Percentiles rank a stretch among this genome's conserved stretches.
Conservation (phyloP, 2,797 vertebrate genomes). For the Peromyscus eremicus region DNA sequence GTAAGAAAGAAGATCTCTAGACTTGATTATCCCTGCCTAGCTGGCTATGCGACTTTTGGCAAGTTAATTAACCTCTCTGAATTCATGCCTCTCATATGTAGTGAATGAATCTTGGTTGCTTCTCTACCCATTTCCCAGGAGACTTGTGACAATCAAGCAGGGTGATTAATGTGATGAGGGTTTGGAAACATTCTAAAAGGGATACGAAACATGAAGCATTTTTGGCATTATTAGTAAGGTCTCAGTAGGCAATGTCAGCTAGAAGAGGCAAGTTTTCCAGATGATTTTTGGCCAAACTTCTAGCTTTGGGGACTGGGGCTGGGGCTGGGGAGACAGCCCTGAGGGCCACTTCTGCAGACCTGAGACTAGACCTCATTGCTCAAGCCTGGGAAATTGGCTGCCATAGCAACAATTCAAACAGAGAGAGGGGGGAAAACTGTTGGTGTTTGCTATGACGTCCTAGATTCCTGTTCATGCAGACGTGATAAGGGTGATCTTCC, state of each 20-base stretch:
- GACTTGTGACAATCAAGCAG: constrained; percentile 58
- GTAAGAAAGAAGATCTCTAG: not conserved
- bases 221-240: constrained; percentile 62
- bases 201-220: constrained; percentile 57
- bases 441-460: constrained; percentile 42
- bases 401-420: constrained; percentile 21
- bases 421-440: constrained; percentile 28
- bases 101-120: not conserved
- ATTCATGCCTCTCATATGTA: constrained; percentile 22
- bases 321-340: too few species aligned
- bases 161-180: constrained; percentile 59
- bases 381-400: constrained; percentile 57
- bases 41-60: constrained; percentile 31
- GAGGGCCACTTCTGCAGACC: constrained; percentile 42
- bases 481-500: not conserved
- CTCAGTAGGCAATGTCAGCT: constrained; percentile 63
- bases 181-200: constrained; percentile 62
- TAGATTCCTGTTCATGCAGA: constrained; percentile 35
- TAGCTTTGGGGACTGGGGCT: not conserved
- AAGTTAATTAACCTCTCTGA: constrained; percentile 17
- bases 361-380: not conserved
- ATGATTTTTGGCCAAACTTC: constrained; percentile 68
- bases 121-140: constrained; percentile 49
- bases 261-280: constrained; percentile 71
- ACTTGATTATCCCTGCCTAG: not conserved